Base-by-base conservation (phyloP, 2,113 vertebrate genomes). In the Cyprinus carpio region DNA sequence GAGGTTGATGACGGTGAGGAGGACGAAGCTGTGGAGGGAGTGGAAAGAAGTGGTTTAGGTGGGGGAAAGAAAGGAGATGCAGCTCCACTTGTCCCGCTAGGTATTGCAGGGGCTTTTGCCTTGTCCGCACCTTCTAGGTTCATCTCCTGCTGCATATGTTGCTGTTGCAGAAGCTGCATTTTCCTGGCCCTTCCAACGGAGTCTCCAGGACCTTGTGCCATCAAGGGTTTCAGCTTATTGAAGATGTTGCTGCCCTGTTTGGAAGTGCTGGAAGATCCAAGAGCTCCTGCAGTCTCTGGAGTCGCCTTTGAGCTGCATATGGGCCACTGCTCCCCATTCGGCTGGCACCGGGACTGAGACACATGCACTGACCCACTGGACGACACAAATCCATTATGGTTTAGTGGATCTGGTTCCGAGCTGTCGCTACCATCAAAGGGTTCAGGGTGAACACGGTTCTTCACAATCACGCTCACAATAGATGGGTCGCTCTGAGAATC, bases 401-500 rank as follows among this genome's bases (percentile, higher is more conserved):
- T 86, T 75, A 92, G 87, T 0, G 89, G 89, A 43, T 92, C 92
- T 27, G 81, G 62, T 4, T 77, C 85, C 4, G 86, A 23, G 8
- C 67, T 83, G 43, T 56, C 81, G 58, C 87, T 74, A 72, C 71
- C 82, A 69, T 96, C 97, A 0, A 91, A 91, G 84, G 96, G 93
- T 87, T 98, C 97, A 0, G 96, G 94, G 5, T 95, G 95, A 34
- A 97, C 96, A 0, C 94, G 97, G 92, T 99, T 98, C 92, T 98
- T 99, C 43, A 99, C 98, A 0, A 99, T 99, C 25, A 99, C 98
- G 0, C 98, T 99, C 87, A 99, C 98, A 0, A 95, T 94, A 0
- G 96, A 95, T 71, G 95, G 96, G 46, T 98, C 96, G 0, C 69
- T 86, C 27, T 93, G 93, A 11, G 87, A 67, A 60, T 89, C 75